Conservation (phyloP, 2,113 vertebrate species). For the Chinchilla lanigera region DNA sequence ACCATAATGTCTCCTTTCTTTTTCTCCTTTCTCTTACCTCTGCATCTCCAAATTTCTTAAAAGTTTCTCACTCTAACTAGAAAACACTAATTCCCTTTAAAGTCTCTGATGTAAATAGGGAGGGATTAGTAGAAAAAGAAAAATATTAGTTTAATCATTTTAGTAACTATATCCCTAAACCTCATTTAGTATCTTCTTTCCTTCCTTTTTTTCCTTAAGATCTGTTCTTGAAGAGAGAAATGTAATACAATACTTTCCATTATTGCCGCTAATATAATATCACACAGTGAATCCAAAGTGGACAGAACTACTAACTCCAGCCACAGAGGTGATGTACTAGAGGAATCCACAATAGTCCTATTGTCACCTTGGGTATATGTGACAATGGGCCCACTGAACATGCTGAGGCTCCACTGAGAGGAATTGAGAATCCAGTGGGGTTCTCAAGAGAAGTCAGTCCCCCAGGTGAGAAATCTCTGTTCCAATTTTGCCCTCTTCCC, state of each 20-base stretch:
- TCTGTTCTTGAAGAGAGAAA: conserved; percentile 8
- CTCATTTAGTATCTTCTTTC: conserved; percentile 11
- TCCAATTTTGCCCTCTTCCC: not conserved
- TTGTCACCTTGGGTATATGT: not conserved
- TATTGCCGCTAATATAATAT: not conserved
- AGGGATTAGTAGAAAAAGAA: not conserved
- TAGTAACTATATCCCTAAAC: not conserved
- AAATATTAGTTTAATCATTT: not conserved
- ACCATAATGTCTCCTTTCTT: not conserved
- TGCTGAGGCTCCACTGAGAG: not conserved
- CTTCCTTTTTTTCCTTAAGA: not conserved
- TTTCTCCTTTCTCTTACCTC: not conserved
- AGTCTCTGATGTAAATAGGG: not conserved
- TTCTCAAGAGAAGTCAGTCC: not conserved
- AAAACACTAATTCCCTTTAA: not conserved
- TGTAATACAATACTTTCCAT: not conserved
- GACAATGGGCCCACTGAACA: not conserved
- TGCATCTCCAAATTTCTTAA: not conserved
- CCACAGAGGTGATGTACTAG: not conserved
- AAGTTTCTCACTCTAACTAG: conserved; percentile 41
- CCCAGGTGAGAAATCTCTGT: not conserved
- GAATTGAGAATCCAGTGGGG: not conserved
- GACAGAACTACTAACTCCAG: not conserved
- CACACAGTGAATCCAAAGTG: not conserved
- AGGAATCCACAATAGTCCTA: not conserved